Evolutionary conservation across 2,113 vertebrate genomes (phyloP).

Genomic region (Hippocampus mohnikei): DNA sequence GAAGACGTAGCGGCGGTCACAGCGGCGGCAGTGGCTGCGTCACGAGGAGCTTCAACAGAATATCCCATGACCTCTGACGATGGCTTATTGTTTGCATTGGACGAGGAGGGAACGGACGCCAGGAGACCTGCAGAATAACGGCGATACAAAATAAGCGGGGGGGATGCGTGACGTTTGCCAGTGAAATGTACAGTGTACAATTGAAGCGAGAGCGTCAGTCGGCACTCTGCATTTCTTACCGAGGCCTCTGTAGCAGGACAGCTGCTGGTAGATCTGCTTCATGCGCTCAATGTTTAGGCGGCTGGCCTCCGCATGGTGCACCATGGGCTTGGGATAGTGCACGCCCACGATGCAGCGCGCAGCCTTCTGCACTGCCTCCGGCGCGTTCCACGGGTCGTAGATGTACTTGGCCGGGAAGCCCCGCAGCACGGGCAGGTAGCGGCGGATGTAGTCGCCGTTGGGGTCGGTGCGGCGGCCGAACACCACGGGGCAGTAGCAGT

Average conservation of each 20-base stretch:
- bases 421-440: conserved; percentile 90
- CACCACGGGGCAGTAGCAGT: conserved; percentile 97
- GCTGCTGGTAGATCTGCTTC: conserved; percentile 98
- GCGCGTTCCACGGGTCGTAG: conserved; percentile 97
- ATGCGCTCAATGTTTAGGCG: conserved; percentile 95
- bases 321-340: conserved; percentile 96
- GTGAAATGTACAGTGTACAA: no score
- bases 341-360: conserved; percentile 92
- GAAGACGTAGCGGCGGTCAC: neutral
- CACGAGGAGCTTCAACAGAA: conserved; percentile 33
- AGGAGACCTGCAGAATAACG: conserved; percentile 61
- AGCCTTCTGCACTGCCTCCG: conserved; percentile 87
- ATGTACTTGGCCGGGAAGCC: conserved; percentile 97
- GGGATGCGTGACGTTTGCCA: no score
- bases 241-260: conserved; percentile 91
- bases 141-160: neutral
- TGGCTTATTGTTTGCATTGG: conserved; percentile 45
- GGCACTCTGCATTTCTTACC: conserved; percentile 63
- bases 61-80: conserved; percentile 48
- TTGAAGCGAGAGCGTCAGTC: no score
- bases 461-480: conserved; percentile 96
- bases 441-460: conserved; percentile 97
- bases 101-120: conserved; percentile 69
- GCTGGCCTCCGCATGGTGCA: conserved; percentile 91
- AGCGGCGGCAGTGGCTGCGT: conserved; percentile 15